Evolutionary conservation across 2,113 vertebrate genomes (phyloP).

Genomic region (Chloropsis hardwickii): DNA sequence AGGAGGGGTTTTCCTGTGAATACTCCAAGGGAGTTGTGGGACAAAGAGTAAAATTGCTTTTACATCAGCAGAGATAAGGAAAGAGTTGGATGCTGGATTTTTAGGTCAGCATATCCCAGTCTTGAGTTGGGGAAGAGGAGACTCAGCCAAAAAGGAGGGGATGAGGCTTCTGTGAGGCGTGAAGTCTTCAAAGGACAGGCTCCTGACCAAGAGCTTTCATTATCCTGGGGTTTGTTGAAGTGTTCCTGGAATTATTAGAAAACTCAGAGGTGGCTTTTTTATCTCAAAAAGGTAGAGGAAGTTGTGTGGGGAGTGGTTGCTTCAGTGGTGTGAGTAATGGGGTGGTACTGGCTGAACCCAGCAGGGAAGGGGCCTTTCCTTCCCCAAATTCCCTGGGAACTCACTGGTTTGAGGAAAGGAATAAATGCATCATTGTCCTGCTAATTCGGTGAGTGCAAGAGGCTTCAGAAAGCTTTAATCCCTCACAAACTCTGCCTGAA

Average conservation of each 20-base stretch:
- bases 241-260: not conserved
- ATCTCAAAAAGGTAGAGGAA: constrained; percentile 15
- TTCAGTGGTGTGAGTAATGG: constrained; percentile 21
- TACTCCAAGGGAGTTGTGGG: not conserved
- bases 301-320: constrained; percentile 30
- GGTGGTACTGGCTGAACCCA: constrained; percentile 20
- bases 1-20: not conserved
- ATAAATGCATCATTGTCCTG: not conserved
- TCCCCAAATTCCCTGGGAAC: not conserved
- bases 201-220: not conserved
- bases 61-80: not conserved
- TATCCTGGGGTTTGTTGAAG: not conserved
- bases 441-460: not conserved
- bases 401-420: not conserved
- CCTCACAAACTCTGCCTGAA: not conserved
- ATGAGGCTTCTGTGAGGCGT: not conserved
- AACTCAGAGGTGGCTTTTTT: not conserved
- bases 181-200: not conserved
- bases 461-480: not conserved
- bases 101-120: not conserved
- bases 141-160: not conserved
- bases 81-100: not conserved
- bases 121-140: not conserved
- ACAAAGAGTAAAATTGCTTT: not conserved
- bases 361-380: not conserved